phyloP scores from a whole-genome alignment of 2,113 vertebrate species.

The Caranx melampygus region DNA sequence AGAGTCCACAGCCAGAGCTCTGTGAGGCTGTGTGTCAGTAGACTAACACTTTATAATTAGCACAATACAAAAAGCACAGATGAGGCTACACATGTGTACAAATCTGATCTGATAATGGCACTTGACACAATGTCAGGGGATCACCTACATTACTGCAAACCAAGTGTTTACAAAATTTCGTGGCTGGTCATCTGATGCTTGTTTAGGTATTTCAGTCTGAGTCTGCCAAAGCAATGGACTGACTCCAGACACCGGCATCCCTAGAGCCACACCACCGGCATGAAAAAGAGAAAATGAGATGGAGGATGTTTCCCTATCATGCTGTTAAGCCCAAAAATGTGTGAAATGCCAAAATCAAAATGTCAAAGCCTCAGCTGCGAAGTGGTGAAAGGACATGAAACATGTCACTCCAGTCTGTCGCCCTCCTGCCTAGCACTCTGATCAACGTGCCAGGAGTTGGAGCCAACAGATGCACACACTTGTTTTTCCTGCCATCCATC shows the following conservation, averaged over 20 bases:
- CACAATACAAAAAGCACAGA: background rate
- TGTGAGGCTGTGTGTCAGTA: background rate
- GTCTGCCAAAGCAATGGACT: background rate
- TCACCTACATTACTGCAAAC: background rate
- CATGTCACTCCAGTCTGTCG: slow-evolving; percentile 50
- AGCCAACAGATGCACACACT: slow-evolving; percentile 50
- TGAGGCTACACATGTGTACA: background rate
- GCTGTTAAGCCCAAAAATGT: slow-evolving; percentile 10
- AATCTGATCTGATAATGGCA: background rate
- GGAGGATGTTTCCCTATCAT: background rate
- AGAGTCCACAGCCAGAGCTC: no score
- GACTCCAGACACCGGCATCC: background rate
- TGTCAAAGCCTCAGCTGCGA: slow-evolving; percentile 40
- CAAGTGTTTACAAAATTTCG: background rate
- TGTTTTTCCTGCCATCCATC: slow-evolving; percentile 34
- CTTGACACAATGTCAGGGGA: background rate
- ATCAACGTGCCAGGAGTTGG: slow-evolving; percentile 25
- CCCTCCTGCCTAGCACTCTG: slow-evolving; percentile 25
- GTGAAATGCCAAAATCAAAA: slow-evolving; percentile 17
- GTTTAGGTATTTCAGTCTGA: background rate
- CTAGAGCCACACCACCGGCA: background rate
- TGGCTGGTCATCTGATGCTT: background rate
- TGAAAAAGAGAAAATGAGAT: slow-evolving; percentile 9
- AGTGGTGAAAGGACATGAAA: slow-evolving; percentile 33
- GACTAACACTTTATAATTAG: background rate